Conservation (phyloP, 1,140 invertebrate species). For the Hylyphantes graminicola region DNA sequence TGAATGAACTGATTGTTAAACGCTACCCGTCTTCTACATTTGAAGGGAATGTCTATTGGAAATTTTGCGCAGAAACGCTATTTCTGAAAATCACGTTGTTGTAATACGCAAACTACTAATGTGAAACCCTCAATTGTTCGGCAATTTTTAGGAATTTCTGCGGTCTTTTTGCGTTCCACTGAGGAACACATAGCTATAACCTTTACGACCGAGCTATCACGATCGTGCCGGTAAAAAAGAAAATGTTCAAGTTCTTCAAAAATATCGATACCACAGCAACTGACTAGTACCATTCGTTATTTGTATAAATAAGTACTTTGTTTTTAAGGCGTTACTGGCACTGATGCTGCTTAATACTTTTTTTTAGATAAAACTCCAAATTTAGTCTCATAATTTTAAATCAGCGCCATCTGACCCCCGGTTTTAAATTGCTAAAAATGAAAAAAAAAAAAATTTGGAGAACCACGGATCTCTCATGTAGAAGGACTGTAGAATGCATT, state of each 20-base stretch:
- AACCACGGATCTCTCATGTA: background rate
- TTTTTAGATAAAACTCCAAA: too few relatives aligned
- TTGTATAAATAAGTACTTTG: too few relatives aligned
- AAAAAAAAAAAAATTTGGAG: background rate
- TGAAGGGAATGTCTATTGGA: background rate
- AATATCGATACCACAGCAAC: background rate
- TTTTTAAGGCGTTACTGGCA: too few relatives aligned
- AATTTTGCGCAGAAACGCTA: background rate
- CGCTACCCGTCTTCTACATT: background rate
- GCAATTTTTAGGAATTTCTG: background rate
- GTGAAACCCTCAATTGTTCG: background rate
- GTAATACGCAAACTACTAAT: background rate
- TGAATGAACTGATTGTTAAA: background rate
- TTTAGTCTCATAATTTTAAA: too few relatives aligned
- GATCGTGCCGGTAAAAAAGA: background rate
- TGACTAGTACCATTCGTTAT: too few relatives aligned
- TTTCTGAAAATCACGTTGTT: background rate
- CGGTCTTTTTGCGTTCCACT: background rate
- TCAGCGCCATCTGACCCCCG: too few relatives aligned
- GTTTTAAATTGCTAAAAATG: background rate
- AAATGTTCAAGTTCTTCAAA: background rate
- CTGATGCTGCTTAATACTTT: too few relatives aligned
- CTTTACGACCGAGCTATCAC: background rate
- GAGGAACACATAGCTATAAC: too few relatives aligned
- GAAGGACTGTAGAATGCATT: background rate